Conservation (phyloP, 2,113 vertebrate genomes). For the Podiceps cristatus region DNA sequence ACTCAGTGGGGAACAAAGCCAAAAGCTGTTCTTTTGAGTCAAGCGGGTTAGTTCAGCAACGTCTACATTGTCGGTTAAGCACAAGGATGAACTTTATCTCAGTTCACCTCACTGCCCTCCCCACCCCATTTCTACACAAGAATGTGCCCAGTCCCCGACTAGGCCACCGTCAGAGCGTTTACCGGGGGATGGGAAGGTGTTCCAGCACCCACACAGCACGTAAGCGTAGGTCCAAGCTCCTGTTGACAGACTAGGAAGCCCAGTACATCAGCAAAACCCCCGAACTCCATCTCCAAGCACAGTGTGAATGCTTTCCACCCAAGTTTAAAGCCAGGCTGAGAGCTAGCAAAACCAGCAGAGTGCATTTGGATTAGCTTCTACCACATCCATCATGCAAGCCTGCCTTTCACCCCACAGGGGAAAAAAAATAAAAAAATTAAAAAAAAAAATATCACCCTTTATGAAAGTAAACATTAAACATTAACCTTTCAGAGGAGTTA, state of each 20-base stretch:
- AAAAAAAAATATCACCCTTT: background rate
- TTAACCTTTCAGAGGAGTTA: background rate
- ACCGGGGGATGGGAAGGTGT: background rate
- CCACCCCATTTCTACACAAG: background rate
- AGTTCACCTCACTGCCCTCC: background rate
- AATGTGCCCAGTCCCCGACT: background rate
- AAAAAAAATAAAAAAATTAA: too few species aligned
- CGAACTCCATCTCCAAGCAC: background rate
- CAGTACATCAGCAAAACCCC: background rate
- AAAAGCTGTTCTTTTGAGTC: background rate
- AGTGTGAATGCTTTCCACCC: accelerated
- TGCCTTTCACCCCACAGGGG: background rate
- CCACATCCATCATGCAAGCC: background rate
- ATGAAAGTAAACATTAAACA: background rate
- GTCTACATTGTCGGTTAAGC: background rate
- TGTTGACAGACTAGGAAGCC: background rate
- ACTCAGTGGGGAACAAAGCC: background rate
- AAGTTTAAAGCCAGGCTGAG: background rate
- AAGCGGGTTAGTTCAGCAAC: background rate
- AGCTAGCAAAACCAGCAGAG: background rate
- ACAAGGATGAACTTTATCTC: background rate
- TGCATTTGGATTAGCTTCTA: background rate
- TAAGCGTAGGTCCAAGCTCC: background rate
- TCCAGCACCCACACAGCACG: background rate
- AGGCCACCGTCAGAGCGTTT: background rate